A percentile compares a stretch with the other conserved stretches of the same genome.
Conservation (phyloP, 2,113 vertebrate species). For the Lathamus discolor region DNA sequence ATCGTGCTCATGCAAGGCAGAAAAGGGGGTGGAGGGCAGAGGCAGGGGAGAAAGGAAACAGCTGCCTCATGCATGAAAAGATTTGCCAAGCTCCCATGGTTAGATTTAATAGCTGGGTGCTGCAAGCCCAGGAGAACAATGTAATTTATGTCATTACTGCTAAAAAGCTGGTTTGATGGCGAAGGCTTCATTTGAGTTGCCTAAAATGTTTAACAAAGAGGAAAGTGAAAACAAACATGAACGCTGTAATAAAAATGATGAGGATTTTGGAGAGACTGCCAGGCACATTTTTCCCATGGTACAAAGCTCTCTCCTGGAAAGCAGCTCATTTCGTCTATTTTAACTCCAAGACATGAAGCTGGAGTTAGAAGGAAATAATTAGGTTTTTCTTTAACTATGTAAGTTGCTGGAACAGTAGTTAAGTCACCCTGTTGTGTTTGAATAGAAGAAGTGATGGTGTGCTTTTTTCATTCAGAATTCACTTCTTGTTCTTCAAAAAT, state of each 20-base stretch:
- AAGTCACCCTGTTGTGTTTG: not conserved
- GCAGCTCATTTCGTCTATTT: not conserved
- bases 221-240: constrained; percentile 70
- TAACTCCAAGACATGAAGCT: not conserved
- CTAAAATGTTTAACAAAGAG: constrained; percentile 59
- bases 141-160: constrained; percentile 74
- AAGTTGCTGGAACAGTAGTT: not conserved
- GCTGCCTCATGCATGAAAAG: constrained; percentile 69
- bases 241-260: constrained; percentile 52
- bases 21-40: not conserved
- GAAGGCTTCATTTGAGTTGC: constrained; percentile 56
- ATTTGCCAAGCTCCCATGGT: constrained; percentile 68
- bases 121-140: constrained; percentile 71
- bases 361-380: constrained; percentile 25
- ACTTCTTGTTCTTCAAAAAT: not conserved
- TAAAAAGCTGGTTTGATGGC: constrained; percentile 67
- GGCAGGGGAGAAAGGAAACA: constrained; percentile 59
- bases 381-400: not conserved
- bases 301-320: constrained; percentile 19
- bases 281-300: not conserved
- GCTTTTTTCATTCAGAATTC: not conserved
- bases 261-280: constrained; percentile 45
- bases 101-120: constrained; percentile 76
- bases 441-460: not conserved
- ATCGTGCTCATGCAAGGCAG: not conserved